Evolutionary conservation across 1,140 invertebrate genomes (phyloP).

Genomic region (Hydropsyche tenuis): DNA sequence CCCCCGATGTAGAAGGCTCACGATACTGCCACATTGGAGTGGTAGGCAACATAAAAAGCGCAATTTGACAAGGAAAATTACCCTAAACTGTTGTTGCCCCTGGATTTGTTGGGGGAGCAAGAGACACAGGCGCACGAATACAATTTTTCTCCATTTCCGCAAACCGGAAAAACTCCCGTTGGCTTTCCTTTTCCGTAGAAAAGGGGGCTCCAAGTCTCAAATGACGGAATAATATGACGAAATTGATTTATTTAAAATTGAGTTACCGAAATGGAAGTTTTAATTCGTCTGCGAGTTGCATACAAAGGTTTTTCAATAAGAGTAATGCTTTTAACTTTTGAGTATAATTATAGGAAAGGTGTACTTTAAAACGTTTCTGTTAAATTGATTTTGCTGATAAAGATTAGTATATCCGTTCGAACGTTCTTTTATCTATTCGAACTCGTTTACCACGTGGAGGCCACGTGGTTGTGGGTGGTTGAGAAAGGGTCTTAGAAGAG

Average conservation of each 20-base stretch:
- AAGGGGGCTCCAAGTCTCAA: neutral
- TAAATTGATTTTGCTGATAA: no score
- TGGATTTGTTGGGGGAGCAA: slow-evolving; percentile 19
- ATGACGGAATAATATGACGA: slow-evolving; percentile 2
- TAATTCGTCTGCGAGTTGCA: no score
- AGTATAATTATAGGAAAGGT: no score
- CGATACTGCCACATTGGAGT: slow-evolving; percentile 30
- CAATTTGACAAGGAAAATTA: slow-evolving; percentile 51
- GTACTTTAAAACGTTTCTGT: no score
- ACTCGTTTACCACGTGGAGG: no score
- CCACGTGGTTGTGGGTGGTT: slow-evolving; percentile 7
- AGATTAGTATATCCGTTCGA: no score
- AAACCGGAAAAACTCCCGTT: slow-evolving; percentile 40
- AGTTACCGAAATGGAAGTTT: neutral
- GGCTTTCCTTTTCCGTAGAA: no score
- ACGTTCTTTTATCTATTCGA: no score
- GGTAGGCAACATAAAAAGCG: slow-evolving; percentile 48
- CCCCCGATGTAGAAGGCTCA: slow-evolving; percentile 28
- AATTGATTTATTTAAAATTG: slow-evolving; percentile 20
- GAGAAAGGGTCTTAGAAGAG: neutral
- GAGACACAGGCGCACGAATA: slow-evolving; percentile 11
- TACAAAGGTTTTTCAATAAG: no score
- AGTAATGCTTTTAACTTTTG: no score
- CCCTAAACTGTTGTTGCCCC: slow-evolving; percentile 38
- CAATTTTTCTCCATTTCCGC: slow-evolving; percentile 40